Conservation (phyloP, 2,113 vertebrate species). For the Rhegmatorhina hoffmannsi region DNA sequence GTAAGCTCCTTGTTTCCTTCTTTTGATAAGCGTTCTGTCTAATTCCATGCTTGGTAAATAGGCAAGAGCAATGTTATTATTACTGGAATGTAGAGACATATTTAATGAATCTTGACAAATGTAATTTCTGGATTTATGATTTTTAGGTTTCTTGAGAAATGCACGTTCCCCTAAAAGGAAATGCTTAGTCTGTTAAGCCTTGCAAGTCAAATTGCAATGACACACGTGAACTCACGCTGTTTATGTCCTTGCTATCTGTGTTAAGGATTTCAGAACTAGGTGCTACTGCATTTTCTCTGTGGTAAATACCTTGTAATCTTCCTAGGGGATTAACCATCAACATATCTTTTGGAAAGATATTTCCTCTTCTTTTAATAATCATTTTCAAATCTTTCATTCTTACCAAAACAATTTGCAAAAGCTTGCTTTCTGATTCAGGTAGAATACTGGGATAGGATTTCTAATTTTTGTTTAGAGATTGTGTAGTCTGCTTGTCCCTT, state of each 20-base stretch:
- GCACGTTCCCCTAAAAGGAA: not conserved
- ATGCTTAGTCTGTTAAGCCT: not conserved
- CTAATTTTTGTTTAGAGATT: not conserved
- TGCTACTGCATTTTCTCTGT: not conserved
- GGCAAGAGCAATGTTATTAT: not conserved
- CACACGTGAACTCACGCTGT: not conserved
- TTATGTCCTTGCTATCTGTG: not conserved
- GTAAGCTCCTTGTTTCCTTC: conserved; percentile 69
- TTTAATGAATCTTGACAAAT: not conserved
- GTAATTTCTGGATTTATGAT: not conserved
- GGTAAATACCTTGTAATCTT: not conserved
- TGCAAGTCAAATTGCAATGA: not conserved
- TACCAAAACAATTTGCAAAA: not conserved
- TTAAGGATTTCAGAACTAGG: not conserved
- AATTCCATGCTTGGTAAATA: not conserved
- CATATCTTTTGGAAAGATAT: not conserved
- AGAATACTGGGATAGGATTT: not conserved
- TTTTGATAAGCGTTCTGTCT: not conserved
- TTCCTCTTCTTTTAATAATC: not conserved
- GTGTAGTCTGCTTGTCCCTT: not conserved
- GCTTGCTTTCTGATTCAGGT: not conserved
- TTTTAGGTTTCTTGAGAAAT: not conserved
- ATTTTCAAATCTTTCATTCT: not conserved
- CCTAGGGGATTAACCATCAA: not conserved
- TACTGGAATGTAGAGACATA: not conserved